These are phyloP conservation scores for Psophia crepitans DNA, from an alignment of 2,113 vertebrate species.

Conservation along the genomic window DNA sequence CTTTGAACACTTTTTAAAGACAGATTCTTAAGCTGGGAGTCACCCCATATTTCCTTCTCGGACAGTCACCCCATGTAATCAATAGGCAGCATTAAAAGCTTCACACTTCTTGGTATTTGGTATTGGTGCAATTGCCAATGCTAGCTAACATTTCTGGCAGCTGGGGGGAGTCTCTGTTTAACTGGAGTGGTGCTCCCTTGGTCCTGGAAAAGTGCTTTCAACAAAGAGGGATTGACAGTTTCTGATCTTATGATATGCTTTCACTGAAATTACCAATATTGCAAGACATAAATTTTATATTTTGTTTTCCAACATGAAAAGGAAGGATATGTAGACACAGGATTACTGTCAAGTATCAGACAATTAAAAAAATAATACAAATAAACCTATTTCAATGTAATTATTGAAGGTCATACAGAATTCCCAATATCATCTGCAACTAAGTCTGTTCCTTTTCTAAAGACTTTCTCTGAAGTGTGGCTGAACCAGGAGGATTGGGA, in stretches of 20 bases:
- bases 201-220: not conserved
- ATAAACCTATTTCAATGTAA: not conserved
- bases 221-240: not conserved
- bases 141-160: not conserved
- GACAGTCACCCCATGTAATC: not conserved
- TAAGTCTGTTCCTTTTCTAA: not conserved
- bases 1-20: not conserved
- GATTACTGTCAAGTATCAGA: not conserved
- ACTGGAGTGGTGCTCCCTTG: not conserved
- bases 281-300: not conserved
- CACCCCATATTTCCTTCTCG: not conserved
- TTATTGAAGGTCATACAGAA: not conserved
- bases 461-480: not conserved
- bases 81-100: not conserved
- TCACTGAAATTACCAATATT: not conserved
- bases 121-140: not conserved
- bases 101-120: not conserved
- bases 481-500: not conserved
- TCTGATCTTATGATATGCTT: not conserved
- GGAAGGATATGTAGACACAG: not conserved
- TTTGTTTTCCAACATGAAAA: not conserved
- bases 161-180: not conserved
- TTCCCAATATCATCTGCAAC: not conserved
- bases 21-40: not conserved
- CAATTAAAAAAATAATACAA: not conserved